Base-by-base conservation (phyloP, 2,797 vertebrate genomes). In the Gobionotothen gibberifrons region DNA sequence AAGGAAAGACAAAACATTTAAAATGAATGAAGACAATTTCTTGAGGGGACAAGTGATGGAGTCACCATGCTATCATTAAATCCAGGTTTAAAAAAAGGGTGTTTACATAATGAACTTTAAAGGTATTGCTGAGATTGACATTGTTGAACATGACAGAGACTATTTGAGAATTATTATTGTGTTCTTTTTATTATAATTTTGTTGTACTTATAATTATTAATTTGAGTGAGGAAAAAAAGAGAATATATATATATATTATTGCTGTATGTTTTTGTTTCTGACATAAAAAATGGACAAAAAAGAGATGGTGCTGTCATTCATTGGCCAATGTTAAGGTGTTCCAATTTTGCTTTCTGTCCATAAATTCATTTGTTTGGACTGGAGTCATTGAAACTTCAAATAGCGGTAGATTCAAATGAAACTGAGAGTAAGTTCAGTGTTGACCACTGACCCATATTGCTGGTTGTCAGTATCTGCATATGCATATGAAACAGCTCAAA, bases 401-500 rank as follows among this genome's bases (percentile, higher is more conserved):
- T 52, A 66, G 26, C 32, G 13, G 11, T 1, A 53, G 32, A 57
- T 55, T 44, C 26, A 59, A 62, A 53, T 58, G 54, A 39, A 62
- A 55, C 52, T 43, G 36, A 40, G 47, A 22, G 53, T 57, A 17
- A 10, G 6, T 68, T 63, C 64, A 43, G n/a, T 32, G 46, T 61
- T 67, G 39, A 67, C 29, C 29, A 54, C 22, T 65, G 59, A 69
- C 32, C 32, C 0, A 4, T 58, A 44, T 46, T 44, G 36, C 46
- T 6, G 42, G 32, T 53, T 74, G 29, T 78, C 40, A 49, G 59
- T 65, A 70, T 76, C 59, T 67, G 58, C 17, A 54, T 54, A 48
- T 46, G 19, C 61, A 72, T 56, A 53, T 68, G 73, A 69, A 76
- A 17, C 4, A 70, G 56, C 53, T 69, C 4, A 54, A 68, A 72